Base-by-base conservation (phyloP, 2,888 invertebrate genomes). In the Orchesellides sinensis region DNA sequence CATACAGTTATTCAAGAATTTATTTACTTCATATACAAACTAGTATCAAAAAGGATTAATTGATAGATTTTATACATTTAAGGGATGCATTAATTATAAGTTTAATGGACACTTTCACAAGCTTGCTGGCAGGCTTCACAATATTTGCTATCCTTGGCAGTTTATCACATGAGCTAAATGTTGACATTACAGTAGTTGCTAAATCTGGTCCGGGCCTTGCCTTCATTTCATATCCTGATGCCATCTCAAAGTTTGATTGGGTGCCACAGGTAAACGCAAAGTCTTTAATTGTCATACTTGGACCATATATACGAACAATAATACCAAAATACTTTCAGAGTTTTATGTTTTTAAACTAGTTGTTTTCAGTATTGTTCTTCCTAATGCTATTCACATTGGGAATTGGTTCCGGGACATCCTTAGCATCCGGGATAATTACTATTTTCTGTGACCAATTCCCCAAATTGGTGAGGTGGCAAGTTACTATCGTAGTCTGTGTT, bases 41-140 rank as follows among this genome's bases (percentile, higher is more conserved):
- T 32, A n/a, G n/a, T 32, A 61, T 61, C n/a, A 10, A 29, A 61
- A n/a, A 61, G 21, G 56, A 23, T 12, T 10, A 4, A 23, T 56
- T 12, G 14, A 68, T 14, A 35, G 17, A 63, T 52, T 23, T 5
- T 8, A 47, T 27, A 27, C n/a, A 45, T 79, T 89, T 40, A 89
- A 95, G 95, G 88, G 96, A 96, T 89, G 93, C 95, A 0, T 92
- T 95, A 92, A 94, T 96, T 74, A 95, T 96, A 2, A 95, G 95
- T 0, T 93, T 94, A 0, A 89, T 96, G 89, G 96, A 96, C 89
- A 96, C 96, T 0, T 93, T 95, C 87, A 96, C 96, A 0, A 96
- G 96, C 84, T 89, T 96, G 40, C 91, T 96, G 35, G 95, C 96
- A 0, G 79, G 79, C 10, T 49, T 70, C 27, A 79, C 96, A 1